These are phyloP conservation scores for Dolomedes plantarius DNA, from an alignment of 2,888 invertebrate species.

Conservation along the genomic window DNA sequence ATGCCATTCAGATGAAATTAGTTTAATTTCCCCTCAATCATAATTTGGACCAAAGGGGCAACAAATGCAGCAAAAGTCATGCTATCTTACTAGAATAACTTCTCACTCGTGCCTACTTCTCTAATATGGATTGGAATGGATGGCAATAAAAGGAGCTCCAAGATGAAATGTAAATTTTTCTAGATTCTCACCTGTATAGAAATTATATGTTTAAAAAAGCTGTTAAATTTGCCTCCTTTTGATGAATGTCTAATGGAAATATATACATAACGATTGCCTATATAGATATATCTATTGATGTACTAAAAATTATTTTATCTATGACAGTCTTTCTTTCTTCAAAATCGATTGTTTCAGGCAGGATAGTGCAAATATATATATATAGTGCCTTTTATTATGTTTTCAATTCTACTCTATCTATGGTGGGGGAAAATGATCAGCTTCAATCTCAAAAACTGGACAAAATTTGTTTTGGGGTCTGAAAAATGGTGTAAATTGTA, in stretches of 20 bases:
- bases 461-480: too few relatives aligned
- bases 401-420: too few relatives aligned
- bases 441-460: too few relatives aligned
- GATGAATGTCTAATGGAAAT: slow-evolving; percentile 45
- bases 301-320: slow-evolving; percentile 53
- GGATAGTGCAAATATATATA: slow-evolving; percentile 41
- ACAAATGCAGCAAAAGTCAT: neutral
- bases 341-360: slow-evolving; percentile 29
- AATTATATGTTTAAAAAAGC: slow-evolving; percentile 45
- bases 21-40: too few relatives aligned
- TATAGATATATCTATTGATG: slow-evolving; percentile 45
- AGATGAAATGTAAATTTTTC: slow-evolving; percentile 42
- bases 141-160: slow-evolving; percentile 27
- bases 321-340: slow-evolving; percentile 20
- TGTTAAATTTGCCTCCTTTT: slow-evolving; percentile 64
- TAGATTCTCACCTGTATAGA: slow-evolving; percentile 49
- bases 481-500: too few relatives aligned
- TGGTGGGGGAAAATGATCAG: too few relatives aligned
- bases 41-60: neutral
- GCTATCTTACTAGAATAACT: neutral
- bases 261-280: slow-evolving; percentile 47
- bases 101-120: slow-evolving; percentile 55
- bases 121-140: neutral
- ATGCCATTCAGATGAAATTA: too few relatives aligned
- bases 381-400: slow-evolving; percentile 63